phyloP scores from a whole-genome alignment of 2,797 vertebrate genomes.

The Tolypeutes matacus region DNA sequence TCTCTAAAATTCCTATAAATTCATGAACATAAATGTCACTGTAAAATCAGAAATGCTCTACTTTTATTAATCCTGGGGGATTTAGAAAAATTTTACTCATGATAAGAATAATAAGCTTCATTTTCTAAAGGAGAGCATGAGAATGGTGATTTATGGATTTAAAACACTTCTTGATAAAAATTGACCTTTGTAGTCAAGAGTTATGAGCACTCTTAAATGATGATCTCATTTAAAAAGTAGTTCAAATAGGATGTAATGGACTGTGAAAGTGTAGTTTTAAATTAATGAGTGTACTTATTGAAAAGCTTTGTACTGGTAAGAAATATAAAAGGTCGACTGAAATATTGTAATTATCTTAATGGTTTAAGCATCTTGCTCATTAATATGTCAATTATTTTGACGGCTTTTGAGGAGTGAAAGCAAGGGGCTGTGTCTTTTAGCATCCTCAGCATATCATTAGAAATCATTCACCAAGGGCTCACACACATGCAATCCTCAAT shows the following conservation, averaged over 20 bases:
- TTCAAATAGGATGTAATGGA: conserved; percentile 64
- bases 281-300: conserved; percentile 66
- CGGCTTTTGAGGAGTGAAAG: background rate
- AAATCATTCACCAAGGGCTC: conserved; percentile 59
- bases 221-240: conserved; percentile 64
- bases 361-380: conserved; percentile 58
- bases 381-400: conserved; percentile 70
- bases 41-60: conserved; percentile 44
- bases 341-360: conserved; percentile 69
- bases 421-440: conserved; percentile 37
- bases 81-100: conserved; percentile 36
- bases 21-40: conserved; percentile 29
- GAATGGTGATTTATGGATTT: conserved; percentile 62
- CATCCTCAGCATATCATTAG: conserved; percentile 45
- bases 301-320: conserved; percentile 61
- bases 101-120: conserved; percentile 6
- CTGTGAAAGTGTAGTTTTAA: conserved; percentile 66
- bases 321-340: conserved; percentile 66
- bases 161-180: conserved; percentile 61
- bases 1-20: conserved; percentile 56
- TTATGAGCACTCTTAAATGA: conserved; percentile 57
- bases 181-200: conserved; percentile 27
- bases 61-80: background rate
- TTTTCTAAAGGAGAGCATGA: conserved; percentile 45
- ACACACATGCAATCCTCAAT: background rate